phyloP scores from a whole-genome alignment of 2,113 vertebrate species.

The Pelvicachromis taeniatus region DNA sequence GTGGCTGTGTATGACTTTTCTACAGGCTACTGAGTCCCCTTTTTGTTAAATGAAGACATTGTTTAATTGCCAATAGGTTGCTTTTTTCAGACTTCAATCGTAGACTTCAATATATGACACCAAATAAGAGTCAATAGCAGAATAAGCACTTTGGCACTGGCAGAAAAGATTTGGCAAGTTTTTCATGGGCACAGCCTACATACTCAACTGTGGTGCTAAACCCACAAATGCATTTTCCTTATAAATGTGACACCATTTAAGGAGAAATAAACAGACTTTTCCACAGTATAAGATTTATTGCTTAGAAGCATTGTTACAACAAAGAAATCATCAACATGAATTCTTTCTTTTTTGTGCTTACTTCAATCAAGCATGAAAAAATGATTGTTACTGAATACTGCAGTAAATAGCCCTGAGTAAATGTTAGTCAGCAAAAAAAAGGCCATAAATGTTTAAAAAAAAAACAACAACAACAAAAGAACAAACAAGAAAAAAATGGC shows the following conservation, averaged over 20 bases:
- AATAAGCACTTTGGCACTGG: not conserved
- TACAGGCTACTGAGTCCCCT: not conserved
- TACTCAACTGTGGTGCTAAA: not conserved
- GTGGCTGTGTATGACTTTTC: not conserved
- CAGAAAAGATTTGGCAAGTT: not conserved
- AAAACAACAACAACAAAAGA: too few species aligned
- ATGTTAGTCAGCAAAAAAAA: not conserved
- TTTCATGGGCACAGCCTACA: not conserved
- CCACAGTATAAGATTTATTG: not conserved
- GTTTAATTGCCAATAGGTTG: not conserved
- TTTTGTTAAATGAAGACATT: not conserved
- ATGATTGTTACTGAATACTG: not conserved
- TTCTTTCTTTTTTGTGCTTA: not conserved
- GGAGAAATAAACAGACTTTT: not conserved
- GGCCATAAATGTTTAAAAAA: not conserved
- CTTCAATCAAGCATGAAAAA: not conserved
- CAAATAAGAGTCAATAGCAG: not conserved
- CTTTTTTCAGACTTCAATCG: not conserved
- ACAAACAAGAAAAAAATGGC: too few species aligned
- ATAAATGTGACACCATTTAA: not conserved
- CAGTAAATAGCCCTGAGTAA: not conserved
- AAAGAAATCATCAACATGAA: not conserved
- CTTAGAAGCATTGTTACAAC: not conserved
- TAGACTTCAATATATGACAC: not conserved
- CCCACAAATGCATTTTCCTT: not conserved